Base-by-base conservation (phyloP, 1,140 invertebrate genomes). In the Paraescarpia echinospica region DNA sequence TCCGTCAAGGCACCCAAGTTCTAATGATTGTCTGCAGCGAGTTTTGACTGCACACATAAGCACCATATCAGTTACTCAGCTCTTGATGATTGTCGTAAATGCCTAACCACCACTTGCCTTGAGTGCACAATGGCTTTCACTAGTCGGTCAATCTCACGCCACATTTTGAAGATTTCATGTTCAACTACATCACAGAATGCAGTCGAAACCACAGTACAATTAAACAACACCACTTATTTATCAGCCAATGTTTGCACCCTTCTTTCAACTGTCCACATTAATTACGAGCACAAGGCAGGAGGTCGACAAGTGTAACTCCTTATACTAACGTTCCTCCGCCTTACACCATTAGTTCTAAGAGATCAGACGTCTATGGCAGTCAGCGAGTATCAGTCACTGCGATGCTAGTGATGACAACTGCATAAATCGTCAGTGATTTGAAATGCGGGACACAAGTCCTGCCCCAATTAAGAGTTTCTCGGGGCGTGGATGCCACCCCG, bases 71-170 rank as follows among this genome's bases (percentile, higher is more conserved):
- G 59, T 77, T 31, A 27, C 59, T 27, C 8, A 77, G 59, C 59
- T 77, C 59, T 77, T 77, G 59, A 77, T 77, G 59, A 77, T 77
- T 77, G 59, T 77, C 59, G 59, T 77, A 77, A 77, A 77, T 77
- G 59, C 59, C 4, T 77, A 12, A 77, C 59, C 59, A 77, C 59
- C 59, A 77, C 59, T 6, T 77, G 59, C 8, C 0, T 27, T 18
- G 22, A 77, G 2, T 77, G 27, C 4, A 31, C 9, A 77, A 27
- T 77, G 59, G 59, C 22, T 77, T 41, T 12, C n/a, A n/a, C 41
- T 41, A 6, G 41, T 41, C 41, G 59, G 59, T 77, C 59, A 27
- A 18, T 77, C 59, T 77, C 2, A 27, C 27, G 59, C 22, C 59
- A 77, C 59, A 77, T 27, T 27, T 77, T 77, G 59, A 77, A 77